A percentile compares a stretch with the other conserved stretches of the same genome.
phyloP scores from a whole-genome alignment of 2,888 invertebrate species.

The Eilema sororculum region DNA sequence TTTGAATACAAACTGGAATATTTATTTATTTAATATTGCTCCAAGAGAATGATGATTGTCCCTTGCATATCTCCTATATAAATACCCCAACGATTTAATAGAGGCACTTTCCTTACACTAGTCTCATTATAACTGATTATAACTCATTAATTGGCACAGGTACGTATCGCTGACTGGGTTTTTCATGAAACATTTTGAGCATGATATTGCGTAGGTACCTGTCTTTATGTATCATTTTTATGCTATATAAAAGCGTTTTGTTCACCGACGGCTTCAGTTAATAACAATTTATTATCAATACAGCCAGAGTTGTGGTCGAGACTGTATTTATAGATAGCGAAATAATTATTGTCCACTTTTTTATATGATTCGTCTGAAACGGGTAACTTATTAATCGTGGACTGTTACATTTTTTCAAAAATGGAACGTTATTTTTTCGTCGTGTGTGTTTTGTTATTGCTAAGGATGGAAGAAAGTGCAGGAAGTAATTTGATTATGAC shows the following conservation, averaged over 20 bases:
- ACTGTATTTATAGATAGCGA: conserved; percentile 25
- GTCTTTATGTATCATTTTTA: conserved; percentile 37
- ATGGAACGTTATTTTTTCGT: conserved; percentile 36
- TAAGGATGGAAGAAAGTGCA: conserved; percentile 37
- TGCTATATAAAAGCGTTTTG: conserved; percentile 55
- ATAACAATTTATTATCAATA: conserved; percentile 47
- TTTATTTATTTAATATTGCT: too few relatives aligned
- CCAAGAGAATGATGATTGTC: too few relatives aligned
- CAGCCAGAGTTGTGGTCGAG: conserved; percentile 40
- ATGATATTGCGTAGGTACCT: not conserved
- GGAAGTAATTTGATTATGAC: conserved; percentile 54
- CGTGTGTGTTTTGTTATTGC: conserved; percentile 42
- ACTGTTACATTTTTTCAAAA: conserved; percentile 29
- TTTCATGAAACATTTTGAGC: not conserved
- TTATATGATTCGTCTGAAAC: not conserved
- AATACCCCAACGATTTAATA: not conserved
- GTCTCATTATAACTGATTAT: not conserved
- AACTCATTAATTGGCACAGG: not conserved
- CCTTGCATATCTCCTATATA: too few relatives aligned
- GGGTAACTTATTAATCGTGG: conserved; percentile 16
- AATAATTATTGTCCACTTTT: not conserved
- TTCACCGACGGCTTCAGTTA: conserved; percentile 38
- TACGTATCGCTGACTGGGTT: conserved; percentile 1
- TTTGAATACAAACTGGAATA: too few relatives aligned
- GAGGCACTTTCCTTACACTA: not conserved